Base-by-base conservation (phyloP, 2,888 invertebrate genomes). In the Spicauda simplicius region DNA sequence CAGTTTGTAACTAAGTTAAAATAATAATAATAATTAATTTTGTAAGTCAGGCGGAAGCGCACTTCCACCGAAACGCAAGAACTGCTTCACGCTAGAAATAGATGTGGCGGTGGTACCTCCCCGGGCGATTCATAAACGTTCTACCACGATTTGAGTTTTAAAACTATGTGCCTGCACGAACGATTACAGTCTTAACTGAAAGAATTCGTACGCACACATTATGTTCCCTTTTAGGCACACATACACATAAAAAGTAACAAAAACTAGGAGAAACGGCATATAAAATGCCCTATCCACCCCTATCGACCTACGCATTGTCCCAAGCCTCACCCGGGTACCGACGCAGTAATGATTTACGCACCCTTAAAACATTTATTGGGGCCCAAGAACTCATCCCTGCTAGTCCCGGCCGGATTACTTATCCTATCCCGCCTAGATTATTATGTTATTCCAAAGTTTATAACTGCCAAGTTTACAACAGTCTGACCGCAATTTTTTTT, bases 331-430 rank as follows among this genome's bases (percentile, higher is more conserved):
- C 60, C 72, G 25, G 25, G 78, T 77, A 75, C 77, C 79, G 76
- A 69, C 70, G 74, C 77, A 76, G 84, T 85, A 86, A 89, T 88
- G 87, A 89, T 88, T 87, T 88, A 88, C 86, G 84, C 82, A 72
- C 82, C 84, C 83, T 82, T 87, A 83, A 86, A 88, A 87, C 86
- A 88, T 88, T 88, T 87, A 87, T 87, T 83, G 82, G 79, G 76
- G 80, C 77, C 77, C 77, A 73, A 69, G 71, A 64, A 73, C 76
- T 76, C 77, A 75, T 77, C 61, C 66, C 48, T 19, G 45, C 45
- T 59, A 48, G 60, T 48, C 60, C 45, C 19, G 41, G 30, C 66
- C 55, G 66, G 66, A 66, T 66, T 60, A 60, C 58, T 55, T 25
- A 25, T 25, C 25, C 25, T 60, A 45, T 53, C 37, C 41, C 16